Evolutionary conservation across 2,888 invertebrate species (phyloP).

Genomic region (Marronus borbonicus): DNA sequence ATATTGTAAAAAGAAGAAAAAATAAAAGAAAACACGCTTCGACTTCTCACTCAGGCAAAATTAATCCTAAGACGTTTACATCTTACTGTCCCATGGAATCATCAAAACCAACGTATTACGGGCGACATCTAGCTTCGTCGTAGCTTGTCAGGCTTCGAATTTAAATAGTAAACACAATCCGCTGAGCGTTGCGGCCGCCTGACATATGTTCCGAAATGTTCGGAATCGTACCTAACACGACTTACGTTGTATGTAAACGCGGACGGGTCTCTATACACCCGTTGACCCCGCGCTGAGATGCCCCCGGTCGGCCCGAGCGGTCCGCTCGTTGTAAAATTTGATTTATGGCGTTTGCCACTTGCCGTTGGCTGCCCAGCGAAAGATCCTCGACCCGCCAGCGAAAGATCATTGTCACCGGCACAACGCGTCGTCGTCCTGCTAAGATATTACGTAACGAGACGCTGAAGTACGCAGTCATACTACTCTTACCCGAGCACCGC

Average conservation of each 20-base stretch:
- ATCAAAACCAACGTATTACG: too few relatives aligned
- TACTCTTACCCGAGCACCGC: background rate
- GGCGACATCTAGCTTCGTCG: too few relatives aligned
- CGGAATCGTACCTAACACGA: background rate
- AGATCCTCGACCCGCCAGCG: conserved; percentile 38
- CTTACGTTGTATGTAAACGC: background rate
- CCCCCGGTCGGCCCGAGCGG: background rate
- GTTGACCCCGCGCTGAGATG: conserved; percentile 31
- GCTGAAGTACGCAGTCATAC: background rate
- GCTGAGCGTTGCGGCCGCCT: too few relatives aligned
- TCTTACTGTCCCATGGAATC: too few relatives aligned
- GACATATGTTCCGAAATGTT: background rate
- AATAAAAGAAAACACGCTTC: too few relatives aligned
- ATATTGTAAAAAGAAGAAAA: too few relatives aligned
- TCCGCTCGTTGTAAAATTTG: conserved; percentile 46
- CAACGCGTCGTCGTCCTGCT: conserved; percentile 10
- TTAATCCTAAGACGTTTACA: too few relatives aligned
- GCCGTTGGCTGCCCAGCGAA: conserved; percentile 14
- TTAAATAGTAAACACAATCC: too few relatives aligned
- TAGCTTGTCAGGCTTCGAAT: too few relatives aligned
- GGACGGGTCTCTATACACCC: background rate
- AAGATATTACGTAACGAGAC: conserved; percentile 37
- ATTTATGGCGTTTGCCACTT: conserved; percentile 42
- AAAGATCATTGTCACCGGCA: conserved; percentile 21
- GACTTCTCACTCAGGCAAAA: too few relatives aligned